Evolutionary conservation across 2,113 vertebrate species (phyloP), one percentile per base, ranked within the genome.

Genomic region (Vicugna pacos): DNA sequence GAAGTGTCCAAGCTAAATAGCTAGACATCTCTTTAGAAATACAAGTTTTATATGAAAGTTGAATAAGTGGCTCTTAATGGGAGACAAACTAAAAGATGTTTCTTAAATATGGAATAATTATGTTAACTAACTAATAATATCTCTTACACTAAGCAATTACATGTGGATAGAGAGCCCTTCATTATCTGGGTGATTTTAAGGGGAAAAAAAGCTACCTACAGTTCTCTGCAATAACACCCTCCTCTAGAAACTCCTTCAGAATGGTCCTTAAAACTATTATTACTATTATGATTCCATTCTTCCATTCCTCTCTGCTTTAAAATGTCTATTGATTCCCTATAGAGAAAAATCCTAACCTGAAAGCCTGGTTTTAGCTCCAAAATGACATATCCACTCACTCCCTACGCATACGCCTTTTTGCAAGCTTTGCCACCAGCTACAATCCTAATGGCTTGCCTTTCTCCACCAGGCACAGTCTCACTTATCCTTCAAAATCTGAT

Each of bases 311-410:
- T 75, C 73, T 84, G 30, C n/a, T 87, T 96, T 85, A 92, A 87
- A 95, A 76, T 15, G 77, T 54, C 54, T 65, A 42, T 1, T 92
- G 72, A 85, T 65, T 87, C 46, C 75, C 38, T 69, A 69, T 0
- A 80, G 80, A 96, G 85, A 93, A 95, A 91, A 97, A 70, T 38
- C 67, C 56, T 92, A 83, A 89, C 84, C 22, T 69, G 62, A 90
- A 97, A 90, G 52, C 69, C 64, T 90, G 19, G 65, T 38, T 92
- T 94, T 79, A 89, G 32, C 58, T 93, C 67, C 60, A 86, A 60
- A 73, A 72, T 24, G 9, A 19, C 28, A 32, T 0, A 46, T 2
- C 10, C 22, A 67, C 56, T 69, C 69, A 52, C 17, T 92, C 35
- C 24, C 50, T 19, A 70, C 2, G n/a, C 38, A 42, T 56, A n/a